Percentiles rank a stretch among this genome's conserved stretches.
Conservation (phyloP, 1,140 invertebrate genomes). For the Pseudomyrmex pallidus region DNA sequence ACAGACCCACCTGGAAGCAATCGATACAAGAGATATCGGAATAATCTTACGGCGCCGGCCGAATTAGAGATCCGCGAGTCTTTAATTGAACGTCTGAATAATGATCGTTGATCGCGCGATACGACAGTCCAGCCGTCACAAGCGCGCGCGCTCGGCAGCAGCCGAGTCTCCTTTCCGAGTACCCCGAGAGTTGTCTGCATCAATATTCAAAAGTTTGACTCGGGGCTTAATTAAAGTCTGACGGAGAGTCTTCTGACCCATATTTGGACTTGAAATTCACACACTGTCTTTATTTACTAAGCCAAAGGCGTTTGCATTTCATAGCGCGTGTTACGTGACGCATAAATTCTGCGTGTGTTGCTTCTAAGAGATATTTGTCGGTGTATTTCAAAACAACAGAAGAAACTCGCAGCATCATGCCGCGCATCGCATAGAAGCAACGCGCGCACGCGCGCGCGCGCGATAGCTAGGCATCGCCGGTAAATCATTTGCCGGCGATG, state of each 20-base stretch:
- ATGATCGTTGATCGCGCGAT: constrained; percentile 82
- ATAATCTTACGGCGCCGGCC: constrained; percentile 79
- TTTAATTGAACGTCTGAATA: constrained; percentile 85
- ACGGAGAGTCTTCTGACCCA: constrained; percentile 3
- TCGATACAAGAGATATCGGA: constrained; percentile 82
- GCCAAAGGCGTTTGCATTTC: background rate
- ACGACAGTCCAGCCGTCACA: constrained; percentile 70
- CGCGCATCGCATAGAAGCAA: constrained; percentile 24
- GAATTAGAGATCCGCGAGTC: constrained; percentile 83
- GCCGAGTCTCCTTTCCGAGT: constrained; percentile 34
- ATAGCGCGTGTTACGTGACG: background rate
- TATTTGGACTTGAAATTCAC: constrained; percentile 4
- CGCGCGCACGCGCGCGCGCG: too few relatives aligned
- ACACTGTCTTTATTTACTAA: background rate
- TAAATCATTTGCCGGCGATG: constrained; percentile 60
- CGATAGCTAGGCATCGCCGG: background rate
- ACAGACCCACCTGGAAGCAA: constrained; percentile 80
- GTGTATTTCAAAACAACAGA: background rate
- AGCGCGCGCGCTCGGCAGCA: background rate
- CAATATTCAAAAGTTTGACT: constrained; percentile 38
- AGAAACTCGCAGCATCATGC: background rate
- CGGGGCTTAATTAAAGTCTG: constrained; percentile 27
- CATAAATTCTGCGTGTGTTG: too few relatives aligned
- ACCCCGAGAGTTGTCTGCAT: background rate
- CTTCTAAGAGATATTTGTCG: too few relatives aligned